phyloP scores from a whole-genome alignment of 2,888 invertebrate genomes.

The Drosophila niveifrons region DNA sequence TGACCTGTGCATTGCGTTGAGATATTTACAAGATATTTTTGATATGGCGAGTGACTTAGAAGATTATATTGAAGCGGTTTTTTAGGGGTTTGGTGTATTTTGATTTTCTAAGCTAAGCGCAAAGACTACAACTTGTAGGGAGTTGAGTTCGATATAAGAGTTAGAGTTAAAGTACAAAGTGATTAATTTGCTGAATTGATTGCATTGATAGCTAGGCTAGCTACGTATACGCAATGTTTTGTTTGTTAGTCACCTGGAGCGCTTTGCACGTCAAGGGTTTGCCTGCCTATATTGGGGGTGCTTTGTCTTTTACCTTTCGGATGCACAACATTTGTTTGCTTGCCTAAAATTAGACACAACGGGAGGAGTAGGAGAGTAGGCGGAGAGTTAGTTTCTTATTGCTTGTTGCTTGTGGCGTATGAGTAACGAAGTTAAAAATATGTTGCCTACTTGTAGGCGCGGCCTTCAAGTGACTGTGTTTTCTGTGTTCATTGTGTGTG shows the following conservation, averaged over 20 bases:
- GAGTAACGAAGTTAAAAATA: slow-evolving; percentile 12
- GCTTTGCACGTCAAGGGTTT: slow-evolving; percentile 80
- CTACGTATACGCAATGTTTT: slow-evolving; percentile 69
- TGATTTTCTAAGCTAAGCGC: slow-evolving; percentile 40
- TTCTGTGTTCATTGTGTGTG: slow-evolving; percentile 1
- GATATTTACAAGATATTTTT: slow-evolving; percentile 39
- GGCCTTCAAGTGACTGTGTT: slow-evolving; percentile 25
- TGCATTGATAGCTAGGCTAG: slow-evolving; percentile 43
- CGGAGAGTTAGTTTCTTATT: slow-evolving; percentile 29
- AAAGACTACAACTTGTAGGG: slow-evolving; percentile 58
- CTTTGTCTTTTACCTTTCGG: slow-evolving; percentile 84
- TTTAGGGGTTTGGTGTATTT: slow-evolving; percentile 23
- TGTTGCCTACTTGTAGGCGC: slow-evolving; percentile 61
- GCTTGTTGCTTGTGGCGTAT: slow-evolving; percentile 5
- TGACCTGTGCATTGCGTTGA: slow-evolving; percentile 45
- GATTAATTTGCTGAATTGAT: slow-evolving; percentile 46
- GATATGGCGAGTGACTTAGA: slow-evolving; percentile 37
- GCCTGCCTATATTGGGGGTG: slow-evolving; percentile 82
- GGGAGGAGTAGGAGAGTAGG: slow-evolving; percentile 14
- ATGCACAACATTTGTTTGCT: slow-evolving; percentile 84
- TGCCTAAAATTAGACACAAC: slow-evolving; percentile 80
- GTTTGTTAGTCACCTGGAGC: slow-evolving; percentile 82
- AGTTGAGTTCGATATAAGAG: slow-evolving; percentile 44
- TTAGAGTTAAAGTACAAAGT: slow-evolving; percentile 32
- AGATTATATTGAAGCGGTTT: slow-evolving; percentile 28